Evolutionary conservation across 2,888 invertebrate species (phyloP).

Genomic region (Drosophila cognata): DNA sequence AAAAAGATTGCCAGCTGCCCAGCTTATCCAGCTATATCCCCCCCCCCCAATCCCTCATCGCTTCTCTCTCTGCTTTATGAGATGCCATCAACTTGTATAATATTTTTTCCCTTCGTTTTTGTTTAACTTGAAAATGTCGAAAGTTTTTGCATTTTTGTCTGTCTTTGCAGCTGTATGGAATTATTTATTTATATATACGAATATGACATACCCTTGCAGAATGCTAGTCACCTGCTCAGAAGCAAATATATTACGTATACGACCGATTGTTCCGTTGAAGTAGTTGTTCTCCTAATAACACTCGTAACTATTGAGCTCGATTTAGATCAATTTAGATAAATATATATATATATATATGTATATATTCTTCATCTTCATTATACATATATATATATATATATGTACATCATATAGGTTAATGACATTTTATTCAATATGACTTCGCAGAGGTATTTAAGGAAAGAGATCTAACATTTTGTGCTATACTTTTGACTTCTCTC

Average conservation of each 20-base stretch:
- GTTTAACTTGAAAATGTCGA: constrained; percentile 19
- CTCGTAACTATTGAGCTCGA: background rate
- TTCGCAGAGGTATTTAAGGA: background rate
- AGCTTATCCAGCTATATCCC: background rate
- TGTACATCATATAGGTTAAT: background rate
- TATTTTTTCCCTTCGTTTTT: background rate
- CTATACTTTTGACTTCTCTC: background rate
- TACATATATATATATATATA: too few relatives aligned
- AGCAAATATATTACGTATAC: too few relatives aligned
- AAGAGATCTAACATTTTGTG: constrained; percentile 18
- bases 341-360: background rate
- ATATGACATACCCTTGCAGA: background rate
- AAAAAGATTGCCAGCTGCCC: constrained; percentile 10
- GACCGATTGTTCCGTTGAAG: too few relatives aligned
- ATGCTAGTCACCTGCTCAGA: background rate
- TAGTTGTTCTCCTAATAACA: too few relatives aligned
- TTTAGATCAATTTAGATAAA: background rate
- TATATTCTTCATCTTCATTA: background rate
- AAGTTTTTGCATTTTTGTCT: constrained; percentile 27
- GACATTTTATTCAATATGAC: background rate
- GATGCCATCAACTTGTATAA: background rate
- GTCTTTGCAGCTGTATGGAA: constrained; percentile 8
- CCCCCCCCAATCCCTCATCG: background rate
- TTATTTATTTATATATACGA: background rate
- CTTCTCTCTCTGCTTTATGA: background rate